Percentiles rank a stretch among this genome's conserved stretches.
phyloP scores from a whole-genome alignment of 2,113 vertebrate genomes.

The Solenodon paradoxus region DNA sequence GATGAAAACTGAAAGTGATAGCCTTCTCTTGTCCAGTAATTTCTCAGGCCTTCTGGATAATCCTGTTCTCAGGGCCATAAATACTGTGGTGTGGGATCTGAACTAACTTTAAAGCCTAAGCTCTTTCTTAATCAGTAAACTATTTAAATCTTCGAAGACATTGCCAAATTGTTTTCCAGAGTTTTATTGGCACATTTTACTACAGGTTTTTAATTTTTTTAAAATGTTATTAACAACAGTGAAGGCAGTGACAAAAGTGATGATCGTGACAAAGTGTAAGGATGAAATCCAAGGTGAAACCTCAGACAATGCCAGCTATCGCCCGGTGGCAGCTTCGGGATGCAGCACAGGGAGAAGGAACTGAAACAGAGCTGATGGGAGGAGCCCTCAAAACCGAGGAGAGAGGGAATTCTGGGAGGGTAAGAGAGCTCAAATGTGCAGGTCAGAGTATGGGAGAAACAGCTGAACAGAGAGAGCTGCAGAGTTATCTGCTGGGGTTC shows the following conservation, averaged over 20 bases:
- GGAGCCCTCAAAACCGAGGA: not conserved
- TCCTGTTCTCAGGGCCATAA: not conserved
- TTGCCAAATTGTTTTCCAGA: not conserved
- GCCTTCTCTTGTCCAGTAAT: not conserved
- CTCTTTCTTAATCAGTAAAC: not conserved
- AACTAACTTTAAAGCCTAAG: not conserved
- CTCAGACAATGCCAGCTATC: not conserved
- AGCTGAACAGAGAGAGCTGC: not conserved
- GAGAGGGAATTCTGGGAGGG: not conserved
- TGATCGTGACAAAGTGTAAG: not conserved
- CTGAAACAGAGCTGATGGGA: not conserved
- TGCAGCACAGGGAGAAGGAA: not conserved
- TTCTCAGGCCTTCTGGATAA: not conserved
- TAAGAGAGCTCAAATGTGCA: not conserved
- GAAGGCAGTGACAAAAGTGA: not conserved
- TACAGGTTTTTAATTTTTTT: not conserved
- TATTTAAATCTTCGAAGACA: not conserved
- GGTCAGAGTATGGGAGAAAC: not conserved
- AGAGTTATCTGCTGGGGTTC: not conserved
- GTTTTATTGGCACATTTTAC: not conserved
- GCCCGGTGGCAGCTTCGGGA: not conserved
- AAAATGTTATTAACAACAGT: not conserved
- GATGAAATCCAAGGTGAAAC: not conserved
- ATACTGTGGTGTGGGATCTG: slow-evolving; percentile 18
- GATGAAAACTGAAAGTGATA: slow-evolving; percentile 1